A percentile compares a stretch with the other conserved stretches of the same genome.
phyloP scores from a whole-genome alignment of 2,888 invertebrate species.

The Microctonus hyperodae region DNA sequence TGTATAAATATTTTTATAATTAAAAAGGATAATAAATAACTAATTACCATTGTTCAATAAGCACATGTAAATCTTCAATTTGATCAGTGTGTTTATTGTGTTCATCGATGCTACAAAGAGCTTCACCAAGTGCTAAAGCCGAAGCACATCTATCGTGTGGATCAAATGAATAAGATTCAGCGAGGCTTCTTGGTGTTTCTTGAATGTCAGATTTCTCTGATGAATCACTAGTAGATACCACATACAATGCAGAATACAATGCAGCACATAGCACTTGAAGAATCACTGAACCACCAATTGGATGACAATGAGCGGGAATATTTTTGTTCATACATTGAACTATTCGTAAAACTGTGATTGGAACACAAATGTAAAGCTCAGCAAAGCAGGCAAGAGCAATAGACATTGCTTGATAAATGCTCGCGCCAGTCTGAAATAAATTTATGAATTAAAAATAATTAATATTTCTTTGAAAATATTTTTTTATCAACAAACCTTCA shows the following conservation, averaged over 20 bases:
- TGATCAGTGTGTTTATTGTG: slow-evolving; percentile 81
- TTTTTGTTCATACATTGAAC: slow-evolving; percentile 72
- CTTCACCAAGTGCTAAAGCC: slow-evolving; percentile 78
- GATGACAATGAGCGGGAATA: slow-evolving; percentile 74
- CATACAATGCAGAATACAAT: slow-evolving; percentile 69
- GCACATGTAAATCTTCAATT: slow-evolving; percentile 70
- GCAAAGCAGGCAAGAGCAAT: slow-evolving; percentile 75
- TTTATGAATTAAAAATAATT: neutral
- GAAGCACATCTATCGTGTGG: slow-evolving; percentile 42
- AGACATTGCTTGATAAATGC: slow-evolving; percentile 83
- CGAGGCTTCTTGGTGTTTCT: slow-evolving; percentile 22
- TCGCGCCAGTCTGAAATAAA: slow-evolving; percentile 71
- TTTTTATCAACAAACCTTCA: slow-evolving; percentile 58
- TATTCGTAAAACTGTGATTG: slow-evolving; percentile 66
- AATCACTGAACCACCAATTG: slow-evolving; percentile 75
- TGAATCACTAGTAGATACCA: slow-evolving; percentile 32
- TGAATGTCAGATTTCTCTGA: slow-evolving; percentile 19
- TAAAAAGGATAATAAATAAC: slow-evolving; percentile 16
- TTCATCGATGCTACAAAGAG: slow-evolving; percentile 80
- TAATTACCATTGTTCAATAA: slow-evolving; percentile 45
- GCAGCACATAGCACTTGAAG: slow-evolving; percentile 70
- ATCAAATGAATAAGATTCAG: slow-evolving; percentile 45
- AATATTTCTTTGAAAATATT: neutral
- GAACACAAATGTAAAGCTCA: slow-evolving; percentile 74
- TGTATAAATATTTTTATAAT: too few relatives aligned